A percentile compares a stretch with the other conserved stretches of the same genome.
These are phyloP conservation scores for Andrena cerasifolii DNA, from an alignment of 1,140 invertebrate genomes.

Conservation along the genomic window DNA sequence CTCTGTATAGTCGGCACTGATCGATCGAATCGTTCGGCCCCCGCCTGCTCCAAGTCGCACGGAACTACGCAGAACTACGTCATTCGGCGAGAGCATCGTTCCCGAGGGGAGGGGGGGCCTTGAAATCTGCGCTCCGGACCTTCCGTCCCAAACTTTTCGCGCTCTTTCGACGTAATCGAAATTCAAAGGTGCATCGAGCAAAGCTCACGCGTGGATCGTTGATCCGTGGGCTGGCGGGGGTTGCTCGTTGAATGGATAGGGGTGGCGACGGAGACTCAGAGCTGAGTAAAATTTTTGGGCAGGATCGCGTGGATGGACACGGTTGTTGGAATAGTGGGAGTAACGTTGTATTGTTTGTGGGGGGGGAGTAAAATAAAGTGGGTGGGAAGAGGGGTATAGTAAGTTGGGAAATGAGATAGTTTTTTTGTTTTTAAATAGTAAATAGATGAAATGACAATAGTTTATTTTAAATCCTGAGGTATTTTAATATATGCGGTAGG, in stretches of 20 bases:
- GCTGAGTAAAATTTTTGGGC: neutral
- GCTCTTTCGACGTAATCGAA: conserved; percentile 36
- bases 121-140: conserved; percentile 44
- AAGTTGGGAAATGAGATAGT: too few species aligned
- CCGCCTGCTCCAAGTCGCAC: conserved; percentile 30
- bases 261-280: neutral
- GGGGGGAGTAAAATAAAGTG: too few species aligned
- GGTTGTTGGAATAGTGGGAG: too few species aligned
- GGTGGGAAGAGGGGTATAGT: too few species aligned
- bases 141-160: conserved; percentile 41
- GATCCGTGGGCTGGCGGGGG: neutral
- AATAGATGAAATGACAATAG: too few species aligned
- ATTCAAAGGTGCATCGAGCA: neutral
- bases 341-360: too few species aligned
- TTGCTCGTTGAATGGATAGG: neutral
- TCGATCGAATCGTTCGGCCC: conserved; percentile 58
- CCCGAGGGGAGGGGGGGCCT: conserved; percentile 14
- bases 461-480: neutral
- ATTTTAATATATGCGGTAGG: neutral
- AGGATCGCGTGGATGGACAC: too few species aligned
- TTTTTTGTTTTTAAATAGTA: too few species aligned
- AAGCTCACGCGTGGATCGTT: neutral
- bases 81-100: conserved; percentile 46
- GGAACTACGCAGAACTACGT: conserved; percentile 59
- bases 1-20: conserved; percentile 7